Conservation (phyloP, 2,113 vertebrate genomes). For the Zapus hudsonius region DNA sequence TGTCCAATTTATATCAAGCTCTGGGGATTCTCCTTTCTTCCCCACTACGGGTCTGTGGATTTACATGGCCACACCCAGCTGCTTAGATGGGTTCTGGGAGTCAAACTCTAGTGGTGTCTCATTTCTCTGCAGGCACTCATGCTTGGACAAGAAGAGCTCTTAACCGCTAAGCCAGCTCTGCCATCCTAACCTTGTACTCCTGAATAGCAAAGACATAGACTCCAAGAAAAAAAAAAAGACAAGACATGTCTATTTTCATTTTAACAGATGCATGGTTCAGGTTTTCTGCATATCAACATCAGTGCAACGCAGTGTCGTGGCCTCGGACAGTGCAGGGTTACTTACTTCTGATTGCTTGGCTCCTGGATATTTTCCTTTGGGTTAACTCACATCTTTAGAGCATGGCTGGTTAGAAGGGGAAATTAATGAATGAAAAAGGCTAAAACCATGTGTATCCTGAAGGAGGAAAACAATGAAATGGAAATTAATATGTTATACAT, state of each 20-base stretch:
- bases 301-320: neutral
- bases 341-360: neutral
- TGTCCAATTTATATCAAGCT: no score
- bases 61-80: no score
- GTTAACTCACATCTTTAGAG: neutral
- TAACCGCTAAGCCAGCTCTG: no score
- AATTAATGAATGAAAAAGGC: neutral
- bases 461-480: slow-evolving; percentile 5
- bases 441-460: neutral
- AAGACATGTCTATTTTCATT: neutral
- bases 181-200: neutral
- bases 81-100: no score
- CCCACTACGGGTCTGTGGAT: no score
- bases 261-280: neutral
- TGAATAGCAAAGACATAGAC: neutral
- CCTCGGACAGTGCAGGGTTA: neutral
- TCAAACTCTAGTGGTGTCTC: no score
- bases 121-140: no score
- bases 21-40: no score
- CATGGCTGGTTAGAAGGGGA: neutral
- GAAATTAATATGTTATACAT: neutral
- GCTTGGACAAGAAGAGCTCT: no score
- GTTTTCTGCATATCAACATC: neutral
- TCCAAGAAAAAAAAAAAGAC: neutral
- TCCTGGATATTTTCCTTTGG: neutral